Conservation (phyloP, 2,797 vertebrate species). For the Capromys pilorides region DNA sequence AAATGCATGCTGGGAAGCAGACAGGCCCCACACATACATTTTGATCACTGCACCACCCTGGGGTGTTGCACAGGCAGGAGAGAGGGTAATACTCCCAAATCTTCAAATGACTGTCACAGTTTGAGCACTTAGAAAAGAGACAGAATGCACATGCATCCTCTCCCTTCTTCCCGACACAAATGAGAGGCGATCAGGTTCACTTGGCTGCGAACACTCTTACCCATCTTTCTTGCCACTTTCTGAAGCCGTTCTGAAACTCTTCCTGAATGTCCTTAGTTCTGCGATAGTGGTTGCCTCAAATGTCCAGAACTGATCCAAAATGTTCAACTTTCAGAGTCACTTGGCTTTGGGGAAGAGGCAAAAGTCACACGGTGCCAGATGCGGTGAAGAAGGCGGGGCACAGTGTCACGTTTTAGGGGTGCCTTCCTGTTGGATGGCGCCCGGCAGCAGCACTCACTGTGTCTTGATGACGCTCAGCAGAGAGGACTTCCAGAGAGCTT, state of each 20-base stretch:
- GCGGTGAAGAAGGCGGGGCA: neutral
- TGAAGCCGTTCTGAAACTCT: neutral
- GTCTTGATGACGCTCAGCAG: neutral
- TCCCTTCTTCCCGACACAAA: neutral
- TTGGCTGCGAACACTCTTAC: neutral
- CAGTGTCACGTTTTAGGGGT: neutral
- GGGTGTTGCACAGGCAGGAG: neutral
- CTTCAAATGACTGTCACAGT: neutral
- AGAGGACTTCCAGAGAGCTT: neutral
- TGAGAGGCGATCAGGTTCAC: neutral
- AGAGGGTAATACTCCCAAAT: neutral
- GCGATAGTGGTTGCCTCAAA: neutral
- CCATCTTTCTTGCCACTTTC: neutral
- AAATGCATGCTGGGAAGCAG: too few species aligned
- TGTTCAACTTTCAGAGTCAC: neutral
- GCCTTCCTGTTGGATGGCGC: neutral
- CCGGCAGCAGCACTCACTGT: neutral
- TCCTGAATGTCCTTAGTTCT: neutral
- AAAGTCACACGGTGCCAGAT: neutral
- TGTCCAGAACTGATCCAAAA: neutral
- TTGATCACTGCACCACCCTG: too few species aligned
- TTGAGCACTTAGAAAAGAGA: neutral
- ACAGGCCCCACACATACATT: too few species aligned
- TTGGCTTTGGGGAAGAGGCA: neutral
- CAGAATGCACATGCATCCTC: accelerated